Conservation (phyloP, 2,113 vertebrate genomes). For the Daubentonia madagascariensis region DNA sequence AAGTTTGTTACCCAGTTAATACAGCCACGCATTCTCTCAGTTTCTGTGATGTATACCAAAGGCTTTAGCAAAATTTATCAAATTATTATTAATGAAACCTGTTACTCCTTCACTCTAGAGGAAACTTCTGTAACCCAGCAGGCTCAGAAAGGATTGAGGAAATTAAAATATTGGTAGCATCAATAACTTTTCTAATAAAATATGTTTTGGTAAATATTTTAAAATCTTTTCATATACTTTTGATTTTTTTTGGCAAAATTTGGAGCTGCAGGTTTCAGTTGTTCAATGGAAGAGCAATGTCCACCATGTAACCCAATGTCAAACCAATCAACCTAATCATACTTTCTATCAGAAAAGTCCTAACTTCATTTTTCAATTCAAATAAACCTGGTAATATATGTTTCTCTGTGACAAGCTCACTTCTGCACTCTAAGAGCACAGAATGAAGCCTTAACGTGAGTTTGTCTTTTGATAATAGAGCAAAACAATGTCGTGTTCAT, state of each 20-base stretch:
- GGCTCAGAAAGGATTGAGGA: not conserved
- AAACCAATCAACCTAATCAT: not conserved
- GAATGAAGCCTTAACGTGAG: not conserved
- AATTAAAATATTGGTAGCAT: not conserved
- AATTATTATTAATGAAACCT: not conserved
- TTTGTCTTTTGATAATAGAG: not conserved
- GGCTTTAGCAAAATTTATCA: not conserved
- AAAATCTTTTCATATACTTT: not conserved
- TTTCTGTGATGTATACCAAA: not conserved
- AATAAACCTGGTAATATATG: not conserved
- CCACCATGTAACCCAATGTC: not conserved
- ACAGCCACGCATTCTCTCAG: not conserved
- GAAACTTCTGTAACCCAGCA: not conserved
- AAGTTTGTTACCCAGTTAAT: not conserved
- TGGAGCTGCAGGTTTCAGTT: not conserved
- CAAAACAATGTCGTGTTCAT: not conserved
- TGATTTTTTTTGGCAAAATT: not conserved
- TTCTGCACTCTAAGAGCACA: not conserved
- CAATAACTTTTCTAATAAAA: not conserved
- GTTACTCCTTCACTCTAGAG: not conserved
- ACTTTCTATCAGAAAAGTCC: not conserved
- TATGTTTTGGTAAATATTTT: not conserved
- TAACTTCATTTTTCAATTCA: not conserved
- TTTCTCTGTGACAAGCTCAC: not conserved
- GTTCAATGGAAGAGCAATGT: not conserved